Percentiles rank a stretch among this genome's conserved stretches.
Evolutionary conservation across 2,113 vertebrate genomes (phyloP).

Genomic region (Uria aalge): DNA sequence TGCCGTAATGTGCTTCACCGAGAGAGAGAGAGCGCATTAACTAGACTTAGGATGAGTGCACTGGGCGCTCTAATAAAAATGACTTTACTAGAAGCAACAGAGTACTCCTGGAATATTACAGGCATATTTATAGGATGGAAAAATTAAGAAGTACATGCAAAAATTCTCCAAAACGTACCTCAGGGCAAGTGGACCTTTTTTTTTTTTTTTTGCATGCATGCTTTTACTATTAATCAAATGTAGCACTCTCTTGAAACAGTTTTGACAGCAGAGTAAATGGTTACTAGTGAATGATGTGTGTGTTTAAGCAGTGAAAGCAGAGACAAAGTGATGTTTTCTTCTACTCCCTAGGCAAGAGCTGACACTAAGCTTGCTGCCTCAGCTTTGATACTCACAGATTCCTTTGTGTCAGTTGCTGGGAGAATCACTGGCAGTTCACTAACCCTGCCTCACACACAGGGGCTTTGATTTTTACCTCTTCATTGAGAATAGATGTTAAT

Average conservation of each 20-base stretch:
- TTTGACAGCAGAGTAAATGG: slow-evolving; percentile 64
- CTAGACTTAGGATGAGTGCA: slow-evolving; percentile 24
- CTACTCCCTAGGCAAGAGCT: slow-evolving; percentile 32
- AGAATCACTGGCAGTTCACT: slow-evolving; percentile 55
- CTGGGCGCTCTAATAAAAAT: slow-evolving; percentile 33
- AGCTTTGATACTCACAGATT: slow-evolving; percentile 21
- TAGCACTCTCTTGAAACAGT: slow-evolving; percentile 52
- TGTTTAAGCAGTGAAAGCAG: slow-evolving; percentile 41
- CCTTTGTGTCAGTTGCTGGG: slow-evolving; percentile 48
- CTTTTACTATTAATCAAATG: slow-evolving; percentile 49
- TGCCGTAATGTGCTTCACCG: neutral
- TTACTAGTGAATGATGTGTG: slow-evolving; percentile 44
- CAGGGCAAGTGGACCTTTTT: neutral
- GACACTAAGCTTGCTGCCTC: slow-evolving; percentile 36
- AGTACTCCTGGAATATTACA: neutral
- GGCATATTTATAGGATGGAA: slow-evolving; percentile 7
- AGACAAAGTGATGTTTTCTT: slow-evolving; percentile 58
- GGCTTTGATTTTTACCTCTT: slow-evolving; percentile 56
- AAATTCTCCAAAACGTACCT: slow-evolving; percentile 1
- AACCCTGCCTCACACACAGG: neutral
- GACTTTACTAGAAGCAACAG: slow-evolving; percentile 8
- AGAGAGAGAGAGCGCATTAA: neutral
- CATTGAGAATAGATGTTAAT: slow-evolving; percentile 37
- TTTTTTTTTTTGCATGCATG: neutral
- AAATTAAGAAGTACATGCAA: neutral